Base-by-base conservation (phyloP, 2,113 vertebrate genomes). In the Aplodontia rufa region DNA sequence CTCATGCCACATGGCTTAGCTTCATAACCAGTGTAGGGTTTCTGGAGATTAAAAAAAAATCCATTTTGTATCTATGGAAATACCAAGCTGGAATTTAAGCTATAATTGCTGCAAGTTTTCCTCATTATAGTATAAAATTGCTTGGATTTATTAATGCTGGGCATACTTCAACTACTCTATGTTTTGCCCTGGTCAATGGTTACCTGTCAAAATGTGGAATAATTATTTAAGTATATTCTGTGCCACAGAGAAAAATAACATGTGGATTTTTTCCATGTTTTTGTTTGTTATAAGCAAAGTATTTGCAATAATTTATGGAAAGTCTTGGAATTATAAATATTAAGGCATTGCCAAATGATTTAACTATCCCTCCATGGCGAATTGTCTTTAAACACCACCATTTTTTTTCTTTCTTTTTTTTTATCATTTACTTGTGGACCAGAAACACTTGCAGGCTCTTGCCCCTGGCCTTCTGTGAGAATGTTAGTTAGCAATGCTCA, bases 401-500 rank as follows among this genome's bases (percentile, higher is more conserved):
- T 98, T 98, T 98, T 98, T 95, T 96, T 91, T 96, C 93, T 98
- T 98, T 98, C 98, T 98, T 98, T 81, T 97, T 98, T 99, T 99
- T 98, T 98, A 99, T 98, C 99, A 98, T 99, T 99, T 99, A 99
- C 98, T 99, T 99, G 98, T 98, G 98, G 99, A 99, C 99, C 98
- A 99, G 98, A 99, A 98, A 98, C 98, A 98, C 98, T 99, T 98
- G 97, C 98, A 98, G 99, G 99, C 98, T 99, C 98, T 99, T 99
- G 99, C 99, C 99, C 99, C 99, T 99, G 99, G 99, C 99, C 99
- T 99, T 97, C 98, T 98, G 98, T 98, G 99, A 99, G 98, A 99
- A 99, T 99, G 99, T 99, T 99, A 99, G 99, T 99, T 99, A 99
- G 99, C 99, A 98, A 98, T 99, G 98, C 99, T 99, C 99, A 99